These are phyloP conservation scores for Actinernus sp. DNA, from an alignment of 92 coral and sea anemone species.

Conservation along the genomic window DNA sequence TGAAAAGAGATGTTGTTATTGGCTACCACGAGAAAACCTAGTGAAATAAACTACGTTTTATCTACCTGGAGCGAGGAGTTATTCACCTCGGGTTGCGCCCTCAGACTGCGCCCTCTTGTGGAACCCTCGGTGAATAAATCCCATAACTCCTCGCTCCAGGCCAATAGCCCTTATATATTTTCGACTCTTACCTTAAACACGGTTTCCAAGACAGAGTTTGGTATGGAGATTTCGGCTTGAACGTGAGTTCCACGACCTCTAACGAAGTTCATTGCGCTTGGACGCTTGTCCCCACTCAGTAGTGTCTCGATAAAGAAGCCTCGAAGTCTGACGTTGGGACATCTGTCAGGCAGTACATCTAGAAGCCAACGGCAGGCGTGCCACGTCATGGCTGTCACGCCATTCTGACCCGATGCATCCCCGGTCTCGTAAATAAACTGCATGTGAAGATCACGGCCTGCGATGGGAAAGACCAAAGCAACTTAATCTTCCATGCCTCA, in stretches of 20 bases:
- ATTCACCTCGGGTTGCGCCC: no score
- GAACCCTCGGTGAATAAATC: no score
- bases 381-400: slow-evolving; percentile 37
- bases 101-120: no score
- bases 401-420: slow-evolving; percentile 57
- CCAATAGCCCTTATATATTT: no score
- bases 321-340: slow-evolving; percentile 19
- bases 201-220: slow-evolving; percentile 18
- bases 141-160: no score
- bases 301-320: slow-evolving; percentile 6
- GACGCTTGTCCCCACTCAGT: slow-evolving; percentile 35
- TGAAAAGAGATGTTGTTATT: no score
- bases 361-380: slow-evolving; percentile 32
- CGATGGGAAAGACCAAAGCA: background rate
- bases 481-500: no score
- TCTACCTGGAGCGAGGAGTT: no score
- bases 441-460: slow-evolving; percentile 41
- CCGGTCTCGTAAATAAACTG: slow-evolving; percentile 37
- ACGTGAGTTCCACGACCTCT: slow-evolving; percentile 52
- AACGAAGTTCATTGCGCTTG: slow-evolving; percentile 1
- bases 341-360: slow-evolving; percentile 10
- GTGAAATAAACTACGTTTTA: no score
- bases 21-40: no score
- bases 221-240: slow-evolving; percentile 40
- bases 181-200: no score